A percentile compares a stretch with the other conserved stretches of the same genome.
Evolutionary conservation across 2,888 invertebrate species (phyloP).

Genomic region (Parthenolecanium corni): DNA sequence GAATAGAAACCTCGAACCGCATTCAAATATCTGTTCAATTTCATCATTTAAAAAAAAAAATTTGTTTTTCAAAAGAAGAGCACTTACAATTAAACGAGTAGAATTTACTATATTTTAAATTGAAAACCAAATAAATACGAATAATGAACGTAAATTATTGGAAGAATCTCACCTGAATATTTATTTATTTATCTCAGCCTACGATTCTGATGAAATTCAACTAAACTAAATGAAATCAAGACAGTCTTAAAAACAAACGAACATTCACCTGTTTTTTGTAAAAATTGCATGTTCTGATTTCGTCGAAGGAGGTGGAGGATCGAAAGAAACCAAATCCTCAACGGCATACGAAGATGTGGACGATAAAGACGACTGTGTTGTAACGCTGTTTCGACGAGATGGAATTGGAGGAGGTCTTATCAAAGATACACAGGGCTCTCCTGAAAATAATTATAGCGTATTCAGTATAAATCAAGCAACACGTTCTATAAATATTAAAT

Average conservation of each 20-base stretch:
- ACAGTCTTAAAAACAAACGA: no score
- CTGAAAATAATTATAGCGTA: constrained; percentile 24
- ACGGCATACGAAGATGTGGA: constrained; percentile 29
- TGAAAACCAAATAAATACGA: no score
- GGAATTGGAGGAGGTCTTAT: constrained; percentile 36
- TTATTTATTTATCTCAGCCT: no score
- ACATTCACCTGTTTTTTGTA: constrained; percentile 28
- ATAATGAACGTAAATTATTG: no score
- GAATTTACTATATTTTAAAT: no score
- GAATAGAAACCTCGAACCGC: constrained; percentile 29
- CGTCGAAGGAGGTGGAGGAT: constrained; percentile 30
- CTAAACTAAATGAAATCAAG: no score
- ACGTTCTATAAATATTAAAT: no score
- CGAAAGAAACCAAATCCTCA: constrained; percentile 29
- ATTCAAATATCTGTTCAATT: constrained; percentile 32
- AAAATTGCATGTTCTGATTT: constrained; percentile 24
- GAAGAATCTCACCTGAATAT: no score
- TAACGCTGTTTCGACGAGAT: constrained; percentile 33
- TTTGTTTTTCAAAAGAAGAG: constrained; percentile 11
- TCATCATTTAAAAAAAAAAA: constrained; percentile 29
- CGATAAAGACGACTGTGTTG: constrained; percentile 20
- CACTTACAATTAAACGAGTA: no score
- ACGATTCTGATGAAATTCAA: no score
- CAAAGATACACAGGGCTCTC: constrained; percentile 33
- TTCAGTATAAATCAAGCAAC: no score